phyloP scores from a whole-genome alignment of 2,888 invertebrate genomes.

The Hyppa rectilinea region DNA sequence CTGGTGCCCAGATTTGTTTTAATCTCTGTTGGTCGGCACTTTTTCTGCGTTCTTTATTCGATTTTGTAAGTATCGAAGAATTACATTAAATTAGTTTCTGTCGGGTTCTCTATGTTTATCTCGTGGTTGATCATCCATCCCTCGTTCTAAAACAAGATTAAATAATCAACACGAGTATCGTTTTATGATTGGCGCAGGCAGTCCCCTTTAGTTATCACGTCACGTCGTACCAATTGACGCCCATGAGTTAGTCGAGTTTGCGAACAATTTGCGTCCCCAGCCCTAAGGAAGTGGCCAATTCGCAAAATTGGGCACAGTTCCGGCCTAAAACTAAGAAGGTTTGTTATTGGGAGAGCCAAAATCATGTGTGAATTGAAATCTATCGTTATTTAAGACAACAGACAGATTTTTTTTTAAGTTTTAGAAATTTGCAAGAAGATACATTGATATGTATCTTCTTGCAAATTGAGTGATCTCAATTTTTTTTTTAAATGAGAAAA shows the following conservation, averaged over 20 bases:
- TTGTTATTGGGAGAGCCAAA: constrained; percentile 4
- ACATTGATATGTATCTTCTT: too few species aligned
- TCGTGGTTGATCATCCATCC: background rate
- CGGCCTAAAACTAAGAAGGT: constrained; percentile 64
- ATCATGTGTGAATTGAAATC: background rate
- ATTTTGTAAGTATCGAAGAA: too few species aligned
- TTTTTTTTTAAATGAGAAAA: too few species aligned
- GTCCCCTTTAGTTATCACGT: constrained; percentile 71
- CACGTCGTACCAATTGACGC: constrained; percentile 72
- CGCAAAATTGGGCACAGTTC: constrained; percentile 79
- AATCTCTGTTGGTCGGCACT: constrained; percentile 5
- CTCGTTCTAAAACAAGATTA: constrained; percentile 1
- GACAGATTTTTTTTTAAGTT: background rate
- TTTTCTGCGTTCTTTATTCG: background rate
- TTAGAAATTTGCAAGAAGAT: background rate
- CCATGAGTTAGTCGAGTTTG: constrained; percentile 69
- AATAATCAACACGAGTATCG: constrained; percentile 21
- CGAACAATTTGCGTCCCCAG: constrained; percentile 80
- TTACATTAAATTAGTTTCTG: background rate
- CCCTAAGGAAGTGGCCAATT: constrained; percentile 83
- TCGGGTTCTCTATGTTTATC: background rate
- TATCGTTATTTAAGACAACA: background rate
- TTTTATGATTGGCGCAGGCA: constrained; percentile 70
- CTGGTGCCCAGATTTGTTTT: background rate
- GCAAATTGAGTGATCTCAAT: too few species aligned